Evolutionary conservation across 2,888 invertebrate genomes (phyloP), one percentile per base, ranked within the genome.

Genomic region (Standfussiana lucernea): DNA sequence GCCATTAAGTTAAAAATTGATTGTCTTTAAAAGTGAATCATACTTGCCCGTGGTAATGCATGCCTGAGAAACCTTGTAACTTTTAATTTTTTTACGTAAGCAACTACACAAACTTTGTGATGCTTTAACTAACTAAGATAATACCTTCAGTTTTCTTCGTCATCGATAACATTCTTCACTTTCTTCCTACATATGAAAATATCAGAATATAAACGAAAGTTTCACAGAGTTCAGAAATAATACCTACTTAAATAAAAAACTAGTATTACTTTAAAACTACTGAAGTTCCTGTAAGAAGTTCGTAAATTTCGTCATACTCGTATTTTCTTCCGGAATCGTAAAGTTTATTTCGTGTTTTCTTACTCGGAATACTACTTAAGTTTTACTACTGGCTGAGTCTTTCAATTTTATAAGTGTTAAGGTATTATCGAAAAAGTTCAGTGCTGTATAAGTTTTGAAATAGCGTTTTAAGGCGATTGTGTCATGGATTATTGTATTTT

Each of bases 311-410:
- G 67, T 72, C 65, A 77, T 61, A 50, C 72, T 77, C 50, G 53
- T 69, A 74, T 62, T 83, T 80, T 61, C 76, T 66, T 66, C 56
- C 61, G 82, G 70, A 82, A 80, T 82, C 77, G 77, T 76, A 79
- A 83, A 83, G 71, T 80, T 83, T 69, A 82, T 79, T 82, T 69
- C 32, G 28, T 72, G 71, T 79, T 83, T 82, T 68, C 69, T 83
- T 67, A 74, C 74, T 68, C 6, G 11, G n/a, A 83, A 62, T 68
- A 79, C 53, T 61, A 75, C 59, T 79, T 75, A 72, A 80, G 69
- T 80, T 80, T 77, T 77, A 73, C 61, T 70, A 79, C 80, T 47
- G 59, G 37, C 32, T 64, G 68, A 53, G 50, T 66, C 59, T 77
- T 77, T 69, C n/a, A 71, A 65, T 77, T 79, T 83, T 53, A 59